These are phyloP conservation scores for Orthosia cruda DNA, from an alignment of 2,888 invertebrate species.

Conservation along the genomic window DNA sequence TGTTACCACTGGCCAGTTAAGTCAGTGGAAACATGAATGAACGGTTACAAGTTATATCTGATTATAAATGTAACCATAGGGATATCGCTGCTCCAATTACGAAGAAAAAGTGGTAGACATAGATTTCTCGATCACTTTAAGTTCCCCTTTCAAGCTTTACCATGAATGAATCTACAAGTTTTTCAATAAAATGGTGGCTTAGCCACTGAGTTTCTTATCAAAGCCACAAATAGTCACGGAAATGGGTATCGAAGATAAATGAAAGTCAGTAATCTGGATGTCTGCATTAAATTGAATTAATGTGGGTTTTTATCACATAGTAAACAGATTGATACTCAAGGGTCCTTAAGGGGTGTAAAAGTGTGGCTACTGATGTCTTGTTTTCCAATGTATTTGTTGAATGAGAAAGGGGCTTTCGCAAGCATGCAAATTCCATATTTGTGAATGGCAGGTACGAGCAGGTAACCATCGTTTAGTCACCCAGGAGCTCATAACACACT, in stretches of 20 bases:
- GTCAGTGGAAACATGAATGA: constrained; percentile 30
- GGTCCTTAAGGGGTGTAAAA: neutral
- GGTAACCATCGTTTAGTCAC: neutral
- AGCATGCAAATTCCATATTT: neutral
- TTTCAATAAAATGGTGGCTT: constrained; percentile 33
- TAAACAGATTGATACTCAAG: constrained; percentile 1
- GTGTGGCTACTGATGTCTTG: neutral
- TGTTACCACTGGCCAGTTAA: too few species aligned
- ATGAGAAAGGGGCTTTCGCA: neutral
- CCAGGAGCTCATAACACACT: neutral
- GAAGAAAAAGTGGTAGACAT: constrained; percentile 23
- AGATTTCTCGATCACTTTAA: constrained; percentile 46
- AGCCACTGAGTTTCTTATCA: constrained; percentile 59
- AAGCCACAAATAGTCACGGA: constrained; percentile 55
- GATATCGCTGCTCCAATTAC: constrained; percentile 47
- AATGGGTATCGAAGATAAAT: constrained; percentile 55
- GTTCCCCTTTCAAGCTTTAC: constrained; percentile 21
- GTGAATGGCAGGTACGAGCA: neutral
- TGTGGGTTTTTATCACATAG: constrained; percentile 38
- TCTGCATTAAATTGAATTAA: constrained; percentile 49
- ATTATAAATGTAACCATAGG: constrained; percentile 30
- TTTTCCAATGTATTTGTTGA: neutral
- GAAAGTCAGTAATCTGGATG: constrained; percentile 58
- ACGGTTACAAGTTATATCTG: constrained; percentile 13
- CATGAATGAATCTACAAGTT: constrained; percentile 62